Base-by-base conservation (phyloP, 2,888 invertebrate species). In the Diabrotica balteata region DNA sequence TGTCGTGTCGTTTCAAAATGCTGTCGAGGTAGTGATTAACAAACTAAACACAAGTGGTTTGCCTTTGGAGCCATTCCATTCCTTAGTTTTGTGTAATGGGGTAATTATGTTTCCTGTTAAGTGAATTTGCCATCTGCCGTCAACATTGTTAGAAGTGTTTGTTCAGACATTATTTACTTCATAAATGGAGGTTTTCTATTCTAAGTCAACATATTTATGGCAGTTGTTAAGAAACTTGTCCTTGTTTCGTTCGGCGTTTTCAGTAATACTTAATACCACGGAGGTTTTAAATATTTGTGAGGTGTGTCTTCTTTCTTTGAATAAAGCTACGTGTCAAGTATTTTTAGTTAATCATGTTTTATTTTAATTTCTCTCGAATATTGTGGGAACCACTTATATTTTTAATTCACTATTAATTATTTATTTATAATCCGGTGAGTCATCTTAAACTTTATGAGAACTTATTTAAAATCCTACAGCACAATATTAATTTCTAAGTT, bases 81-180 rank as follows among this genome's bases (percentile, higher is more conserved):
- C 55, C 55, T 57, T 45, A 57, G 55, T 57, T 57, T 57, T 57
- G 55, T 57, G 55, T 57, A 57, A 57, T 57, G 55, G 55, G 55
- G 55, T 57, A 57, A 57, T 57, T 57, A 57, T 57, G 55, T 57
- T 57, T 57, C 55, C 55, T 44, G 55, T 57, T 57, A 57, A 57
- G 55, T 57, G 55, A 57, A 57, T 57, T 57, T 57, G 44, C 45
- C 55, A 57, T 57, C 55, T 57, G 55, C 55, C 55, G 45, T 57
- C 55, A 57, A 43, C 55, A 57, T 57, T 57, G 55, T 57, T 57
- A 57, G 55, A 45, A 57, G 45, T 57, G 55, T 57, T 57, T 57
- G 55, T 57, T 57, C 55, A 57, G 55, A 57, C 55, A 45, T 57
- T 57, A 57, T 57, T 57, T 57, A 57, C 55, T 57, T 57, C 55